phyloP scores from a whole-genome alignment of 1,140 invertebrate species.

The Holcopasites calliopsidis region DNA sequence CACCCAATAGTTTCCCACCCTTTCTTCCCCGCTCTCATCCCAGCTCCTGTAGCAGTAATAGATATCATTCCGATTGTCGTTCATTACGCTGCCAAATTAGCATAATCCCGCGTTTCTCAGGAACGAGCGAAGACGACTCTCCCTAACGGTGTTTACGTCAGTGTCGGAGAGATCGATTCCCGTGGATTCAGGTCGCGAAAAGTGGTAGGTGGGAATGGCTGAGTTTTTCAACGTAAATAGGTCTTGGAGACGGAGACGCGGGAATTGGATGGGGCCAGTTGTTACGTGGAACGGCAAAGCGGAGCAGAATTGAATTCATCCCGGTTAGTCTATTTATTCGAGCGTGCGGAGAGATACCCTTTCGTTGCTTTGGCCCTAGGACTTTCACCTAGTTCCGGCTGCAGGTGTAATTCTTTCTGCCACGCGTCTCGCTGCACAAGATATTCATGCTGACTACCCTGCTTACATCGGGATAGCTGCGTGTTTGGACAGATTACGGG shows the following conservation, averaged over 20 bases:
- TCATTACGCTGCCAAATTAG: constrained; percentile 41
- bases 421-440: neutral
- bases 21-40: neutral
- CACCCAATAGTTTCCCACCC: neutral
- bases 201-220: neutral
- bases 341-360: constrained; percentile 26
- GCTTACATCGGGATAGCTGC: neutral
- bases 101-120: constrained; percentile 45
- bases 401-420: constrained; percentile 20
- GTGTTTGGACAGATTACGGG: neutral
- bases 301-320: constrained; percentile 36
- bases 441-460: neutral
- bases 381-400: neutral
- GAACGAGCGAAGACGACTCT: constrained; percentile 14
- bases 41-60: neutral
- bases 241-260: constrained; percentile 24
- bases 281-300: neutral
- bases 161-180: neutral
- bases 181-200: neutral
- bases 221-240: constrained; percentile 21
- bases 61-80: constrained; percentile 20
- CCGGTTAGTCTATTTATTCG: constrained; percentile 35
- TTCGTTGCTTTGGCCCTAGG: neutral
- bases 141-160: no score
- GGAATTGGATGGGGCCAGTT: constrained; percentile 28